Evolutionary conservation across 2,113 vertebrate species (phyloP).

Genomic region (Mobula hypostoma): DNA sequence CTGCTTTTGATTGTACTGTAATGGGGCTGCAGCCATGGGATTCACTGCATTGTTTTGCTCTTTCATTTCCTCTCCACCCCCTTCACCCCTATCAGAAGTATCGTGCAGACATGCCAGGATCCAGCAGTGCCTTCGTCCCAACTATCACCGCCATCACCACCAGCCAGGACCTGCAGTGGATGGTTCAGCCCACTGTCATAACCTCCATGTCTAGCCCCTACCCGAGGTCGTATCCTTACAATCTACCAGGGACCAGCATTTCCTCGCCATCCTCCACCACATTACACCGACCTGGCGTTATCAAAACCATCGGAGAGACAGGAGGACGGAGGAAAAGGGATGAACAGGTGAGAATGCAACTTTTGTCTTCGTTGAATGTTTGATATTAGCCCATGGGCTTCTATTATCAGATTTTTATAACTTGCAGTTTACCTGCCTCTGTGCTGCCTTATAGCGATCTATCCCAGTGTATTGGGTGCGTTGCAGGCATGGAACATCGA

Average conservation of each 20-base stretch:
- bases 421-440: too few species aligned
- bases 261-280: constrained; percentile 76
- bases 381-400: background rate
- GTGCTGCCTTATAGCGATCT: too few species aligned
- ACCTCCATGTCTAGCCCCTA: constrained; percentile 98
- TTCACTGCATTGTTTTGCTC: background rate
- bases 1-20: background rate
- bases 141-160: constrained; percentile 98
- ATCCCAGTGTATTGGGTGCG: too few species aligned
- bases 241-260: constrained; percentile 73
- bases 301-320: constrained; percentile 88
- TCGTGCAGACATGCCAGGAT: constrained; percentile 96
- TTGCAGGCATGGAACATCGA: too few species aligned
- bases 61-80: background rate
- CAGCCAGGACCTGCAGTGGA: constrained; percentile 99
- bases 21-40: background rate
- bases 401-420: background rate
- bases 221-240: constrained; percentile 82
- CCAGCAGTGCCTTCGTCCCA: constrained; percentile 95
- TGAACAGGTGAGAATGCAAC: constrained; percentile 70
- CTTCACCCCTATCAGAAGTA: constrained; percentile 69
- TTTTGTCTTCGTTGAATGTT: background rate
- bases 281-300: constrained; percentile 83
- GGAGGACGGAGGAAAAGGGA: constrained; percentile 85
- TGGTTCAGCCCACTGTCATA: constrained; percentile 98